Percentiles rank a stretch among this genome's conserved stretches.
Conservation (phyloP, 35 echinoderm and acorn worm genomes). For the Ptychodera flava region DNA sequence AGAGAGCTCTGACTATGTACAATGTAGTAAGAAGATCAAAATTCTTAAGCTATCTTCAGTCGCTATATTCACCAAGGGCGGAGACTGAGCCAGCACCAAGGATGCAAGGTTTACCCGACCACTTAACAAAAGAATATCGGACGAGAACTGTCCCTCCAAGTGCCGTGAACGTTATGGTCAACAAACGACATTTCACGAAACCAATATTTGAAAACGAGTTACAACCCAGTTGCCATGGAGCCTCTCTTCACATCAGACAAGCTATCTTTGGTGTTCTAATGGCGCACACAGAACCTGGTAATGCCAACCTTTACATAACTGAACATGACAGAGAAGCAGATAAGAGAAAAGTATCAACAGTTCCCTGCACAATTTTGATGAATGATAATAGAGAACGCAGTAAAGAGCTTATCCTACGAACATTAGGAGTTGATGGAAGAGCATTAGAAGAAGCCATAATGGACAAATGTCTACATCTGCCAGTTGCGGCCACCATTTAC, state of each 20-base stretch:
- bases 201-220: not conserved
- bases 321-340: no score
- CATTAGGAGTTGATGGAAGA: no score
- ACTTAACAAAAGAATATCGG: not conserved
- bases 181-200: not conserved
- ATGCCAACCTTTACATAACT: no score
- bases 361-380: no score
- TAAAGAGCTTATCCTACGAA: no score
- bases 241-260: not conserved
- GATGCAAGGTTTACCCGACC: not conserved
- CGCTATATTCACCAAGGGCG: not conserved
- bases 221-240: not conserved
- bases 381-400: no score
- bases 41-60: not conserved
- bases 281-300: no score
- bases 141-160: not conserved
- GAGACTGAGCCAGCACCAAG: no score
- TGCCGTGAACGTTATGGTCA: not conserved
- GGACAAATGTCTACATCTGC: no score
- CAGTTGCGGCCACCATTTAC: no score
- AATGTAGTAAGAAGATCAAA: not conserved
- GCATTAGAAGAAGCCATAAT: no score
- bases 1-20: constrained; percentile 47
- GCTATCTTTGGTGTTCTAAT: not conserved
- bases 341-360: no score